Evolutionary conservation across 2,797 vertebrate species (phyloP), one percentile per base, ranked within the genome.

Genomic region (Fistularia tabacaria): DNA sequence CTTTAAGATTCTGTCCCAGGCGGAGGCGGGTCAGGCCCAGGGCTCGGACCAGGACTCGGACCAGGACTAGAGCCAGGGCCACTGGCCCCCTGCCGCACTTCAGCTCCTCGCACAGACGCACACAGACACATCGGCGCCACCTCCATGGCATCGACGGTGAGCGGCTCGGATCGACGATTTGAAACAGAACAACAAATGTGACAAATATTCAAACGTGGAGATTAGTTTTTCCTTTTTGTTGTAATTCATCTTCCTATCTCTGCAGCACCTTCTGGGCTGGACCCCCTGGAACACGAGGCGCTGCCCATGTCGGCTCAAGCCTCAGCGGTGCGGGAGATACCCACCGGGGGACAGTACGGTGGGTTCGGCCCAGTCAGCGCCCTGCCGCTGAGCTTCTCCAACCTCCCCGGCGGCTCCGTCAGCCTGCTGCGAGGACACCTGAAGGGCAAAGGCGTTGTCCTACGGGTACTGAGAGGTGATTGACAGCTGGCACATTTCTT

Each of bases 121-220:
- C 57, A 6, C 62, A 59, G 15, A 63, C 41, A 46, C 3, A 36
- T 36, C 12, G 15, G 61, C 47, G 45, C 5, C 57, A 79, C 43
- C 64, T 88, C 1, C 77, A 73, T 9, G 91, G 90, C 55, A 80
- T 90, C 1, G 90, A 92, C 9, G 90, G 91, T 91, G 57, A 82
- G 73, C 14, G 10, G 40, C 39, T 25, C 25, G 5, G 25, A 25
- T 25, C 25, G 25, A 25, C 25, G 25, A 25, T 3, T 25, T 25
- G 7, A n/a, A 36, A 49, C 14, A 11, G 9, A n/a, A 14, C 44
- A 45, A n/a, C 14, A 13, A n/a, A n/a, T n/a, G n/a, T n/a, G n/a
- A 11, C 44, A 13, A 7, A 45, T 13, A 7, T 13, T 45, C 9
- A 1, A 45, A 14, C 14, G 7, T 8, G 7, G 8, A 45, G 14